phyloP scores from a whole-genome alignment of 2,113 vertebrate genomes.

The Oncorhynchus kisutch region DNA sequence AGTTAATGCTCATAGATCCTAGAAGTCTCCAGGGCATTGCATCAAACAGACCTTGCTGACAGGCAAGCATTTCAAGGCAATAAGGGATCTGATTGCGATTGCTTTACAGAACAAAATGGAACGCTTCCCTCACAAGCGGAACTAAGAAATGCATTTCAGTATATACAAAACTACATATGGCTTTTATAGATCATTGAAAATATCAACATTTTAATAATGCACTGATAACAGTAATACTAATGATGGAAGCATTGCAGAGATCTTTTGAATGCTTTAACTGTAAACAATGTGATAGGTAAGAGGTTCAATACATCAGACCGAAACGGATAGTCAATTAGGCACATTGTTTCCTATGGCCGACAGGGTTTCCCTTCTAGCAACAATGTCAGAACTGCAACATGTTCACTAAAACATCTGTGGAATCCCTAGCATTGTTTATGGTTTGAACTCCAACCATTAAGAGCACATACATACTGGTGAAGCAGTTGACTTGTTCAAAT shows the following conservation, averaged over 20 bases:
- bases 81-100: not conserved
- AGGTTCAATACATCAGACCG: not conserved
- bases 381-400: not conserved
- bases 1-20: not conserved
- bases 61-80: slow-evolving; percentile 14
- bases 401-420: not conserved
- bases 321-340: slow-evolving; percentile 41
- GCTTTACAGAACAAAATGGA: not conserved
- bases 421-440: not conserved
- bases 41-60: not conserved
- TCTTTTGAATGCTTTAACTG: not conserved
- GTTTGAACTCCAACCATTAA: not conserved
- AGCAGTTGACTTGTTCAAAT: not conserved
- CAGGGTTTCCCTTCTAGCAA: slow-evolving; percentile 3
- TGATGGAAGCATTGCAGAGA: not conserved
- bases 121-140: not conserved
- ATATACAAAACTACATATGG: slow-evolving; percentile 17
- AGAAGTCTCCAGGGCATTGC: slow-evolving; percentile 1
- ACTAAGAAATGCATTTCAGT: not conserved
- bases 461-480: not conserved
- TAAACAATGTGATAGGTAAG: slow-evolving; percentile 18
- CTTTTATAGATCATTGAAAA: slow-evolving; percentile 6
- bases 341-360: slow-evolving; percentile 39
- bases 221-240: not conserved
- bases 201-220: slow-evolving; percentile 28